Base-by-base conservation (phyloP, 2,113 vertebrate genomes). In the Gymnorhina tibicen region DNA sequence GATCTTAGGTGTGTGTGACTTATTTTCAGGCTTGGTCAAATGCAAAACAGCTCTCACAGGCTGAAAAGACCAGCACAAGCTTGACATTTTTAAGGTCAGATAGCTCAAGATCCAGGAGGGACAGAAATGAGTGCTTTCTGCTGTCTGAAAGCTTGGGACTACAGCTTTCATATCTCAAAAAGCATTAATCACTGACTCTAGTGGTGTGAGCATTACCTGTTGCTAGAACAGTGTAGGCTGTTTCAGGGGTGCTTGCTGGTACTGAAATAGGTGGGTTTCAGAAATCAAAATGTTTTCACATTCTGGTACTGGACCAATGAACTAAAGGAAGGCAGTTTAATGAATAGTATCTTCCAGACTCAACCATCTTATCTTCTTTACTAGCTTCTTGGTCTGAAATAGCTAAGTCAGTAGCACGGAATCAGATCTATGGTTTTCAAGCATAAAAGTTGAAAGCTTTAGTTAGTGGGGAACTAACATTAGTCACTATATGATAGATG, bases 91-190 rank as follows among this genome's bases (percentile, higher is more conserved):
- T 83, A 93, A 94, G 47, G 85, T 80, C 82, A 93, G 59, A n/a
- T 35, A 73, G 32, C 55, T 87, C 37, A 77, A 76, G 60, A 49
- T 20, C 19, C 41, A 52, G 1, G 1, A 67, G 23, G 30, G 62
- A 78, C 9, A 53, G 72, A 89, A 93, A 82, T 58, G 2, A 75
- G 50, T 60, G 67, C 32, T 56, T 95, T 95, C 62, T 74, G 42
- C 73, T 55, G 11, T 46, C 81, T 69, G 46, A 91, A 89, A 85
- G 6, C n/a, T 59, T 73, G 41, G 50, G 62, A 87, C 76, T 90
- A 67, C 62, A 90, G 85, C 46, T 95, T 96, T 85, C 44, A 26
- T 44, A 47, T 76, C 81, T 93, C 91, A 91, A 73, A 75, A 93
- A 88, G 13, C 33, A 87, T 94, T 93, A 77, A 68, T 89, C 41